phyloP scores from a whole-genome alignment of 1,140 invertebrate species.

The Notospermus geniculatus region DNA sequence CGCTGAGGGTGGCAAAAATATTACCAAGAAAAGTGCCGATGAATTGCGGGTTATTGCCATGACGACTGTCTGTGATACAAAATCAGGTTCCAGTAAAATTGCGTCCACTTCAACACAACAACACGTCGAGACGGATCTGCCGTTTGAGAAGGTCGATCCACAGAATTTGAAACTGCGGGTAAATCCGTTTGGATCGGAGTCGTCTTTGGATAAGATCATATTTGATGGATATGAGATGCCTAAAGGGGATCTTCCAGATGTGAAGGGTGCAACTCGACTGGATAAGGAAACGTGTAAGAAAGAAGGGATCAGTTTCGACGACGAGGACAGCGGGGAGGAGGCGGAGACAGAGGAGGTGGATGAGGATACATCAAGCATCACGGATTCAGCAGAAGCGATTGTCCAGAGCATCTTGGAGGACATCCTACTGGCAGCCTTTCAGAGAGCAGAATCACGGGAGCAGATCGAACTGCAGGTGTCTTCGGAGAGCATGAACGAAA shows the following conservation, averaged over 20 bases:
- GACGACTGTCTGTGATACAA: slow-evolving; percentile 40
- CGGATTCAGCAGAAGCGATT: slow-evolving; percentile 41
- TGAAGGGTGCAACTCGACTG: slow-evolving; percentile 38
- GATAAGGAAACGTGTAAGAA: slow-evolving; percentile 49
- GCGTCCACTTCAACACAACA: slow-evolving; percentile 27
- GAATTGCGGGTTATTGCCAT: slow-evolving; percentile 45
- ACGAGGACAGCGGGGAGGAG: slow-evolving; percentile 24
- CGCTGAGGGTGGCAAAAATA: slow-evolving; percentile 32
- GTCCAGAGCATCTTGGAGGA: slow-evolving; percentile 63
- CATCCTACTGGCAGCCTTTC: slow-evolving; percentile 58
- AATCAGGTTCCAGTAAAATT: slow-evolving; percentile 25
- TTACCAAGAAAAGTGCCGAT: slow-evolving; percentile 33
- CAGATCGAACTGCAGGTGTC: slow-evolving; percentile 1
- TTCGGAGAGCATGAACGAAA: slow-evolving; percentile 2
- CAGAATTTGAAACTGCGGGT: slow-evolving; percentile 45
- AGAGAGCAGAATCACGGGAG: not conserved
- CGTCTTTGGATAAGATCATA: slow-evolving; percentile 44
- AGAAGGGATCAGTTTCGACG: slow-evolving; percentile 52
- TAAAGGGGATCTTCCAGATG: slow-evolving; percentile 22
- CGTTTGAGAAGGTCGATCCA: slow-evolving; percentile 47
- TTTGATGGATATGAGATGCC: slow-evolving; percentile 42
- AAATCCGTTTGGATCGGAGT: slow-evolving; percentile 53
- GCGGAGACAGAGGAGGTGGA: slow-evolving; percentile 23
- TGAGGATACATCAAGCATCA: slow-evolving; percentile 2
- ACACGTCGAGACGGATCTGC: slow-evolving; percentile 32